phyloP scores from a whole-genome alignment of 2,888 invertebrate genomes.

The Tanypteryx hageni region DNA sequence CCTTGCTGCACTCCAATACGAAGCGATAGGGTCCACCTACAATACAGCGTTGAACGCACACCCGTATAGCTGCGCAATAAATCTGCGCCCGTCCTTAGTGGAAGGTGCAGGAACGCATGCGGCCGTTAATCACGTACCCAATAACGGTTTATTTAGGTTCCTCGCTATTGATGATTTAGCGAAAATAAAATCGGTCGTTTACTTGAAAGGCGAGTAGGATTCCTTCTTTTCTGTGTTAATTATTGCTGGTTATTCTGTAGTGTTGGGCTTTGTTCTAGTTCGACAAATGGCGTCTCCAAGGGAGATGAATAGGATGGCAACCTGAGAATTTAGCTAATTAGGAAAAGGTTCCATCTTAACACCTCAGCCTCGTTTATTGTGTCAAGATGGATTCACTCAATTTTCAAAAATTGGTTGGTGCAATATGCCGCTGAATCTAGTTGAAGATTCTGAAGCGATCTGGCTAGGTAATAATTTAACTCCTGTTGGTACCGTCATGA shows the following conservation, averaged over 20 bases:
- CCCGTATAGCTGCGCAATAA: constrained; percentile 15
- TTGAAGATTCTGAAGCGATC: too few relatives aligned
- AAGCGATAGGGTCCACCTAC: constrained; percentile 1
- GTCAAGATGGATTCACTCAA: too few relatives aligned
- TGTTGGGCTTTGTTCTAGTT: not conserved
- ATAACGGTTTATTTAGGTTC: not conserved
- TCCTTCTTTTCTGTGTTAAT: not conserved
- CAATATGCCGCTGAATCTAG: too few relatives aligned
- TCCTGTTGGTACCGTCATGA: too few relatives aligned
- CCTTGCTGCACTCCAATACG: constrained; percentile 5
- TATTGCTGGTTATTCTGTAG: not conserved
- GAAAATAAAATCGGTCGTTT: not conserved
- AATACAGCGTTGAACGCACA: not conserved
- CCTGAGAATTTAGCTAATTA: too few relatives aligned
- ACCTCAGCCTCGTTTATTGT: too few relatives aligned
- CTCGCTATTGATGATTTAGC: not conserved
- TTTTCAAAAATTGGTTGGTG: too few relatives aligned
- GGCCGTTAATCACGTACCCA: not conserved
- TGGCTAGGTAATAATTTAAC: too few relatives aligned
- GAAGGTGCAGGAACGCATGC: not conserved
- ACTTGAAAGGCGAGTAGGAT: not conserved
- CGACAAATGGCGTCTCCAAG: too few relatives aligned
- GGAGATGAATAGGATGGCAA: too few relatives aligned
- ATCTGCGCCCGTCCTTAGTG: not conserved
- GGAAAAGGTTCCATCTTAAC: too few relatives aligned